These are phyloP conservation scores for Asobara japonica DNA, from an alignment of 1,140 invertebrate genomes.

Conservation along the genomic window DNA sequence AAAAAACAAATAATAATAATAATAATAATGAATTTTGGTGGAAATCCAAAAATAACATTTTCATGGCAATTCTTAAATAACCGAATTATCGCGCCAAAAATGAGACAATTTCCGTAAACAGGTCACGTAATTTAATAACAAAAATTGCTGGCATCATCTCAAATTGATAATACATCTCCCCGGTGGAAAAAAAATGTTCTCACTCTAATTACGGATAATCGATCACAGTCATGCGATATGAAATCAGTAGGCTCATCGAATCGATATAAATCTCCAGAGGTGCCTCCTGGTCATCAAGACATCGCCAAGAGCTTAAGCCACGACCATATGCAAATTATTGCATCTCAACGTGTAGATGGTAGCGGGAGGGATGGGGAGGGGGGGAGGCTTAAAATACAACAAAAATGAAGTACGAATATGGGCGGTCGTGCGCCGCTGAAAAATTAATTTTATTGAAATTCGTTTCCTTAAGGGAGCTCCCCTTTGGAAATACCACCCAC, in stretches of 20 bases:
- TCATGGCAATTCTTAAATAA: too few relatives aligned
- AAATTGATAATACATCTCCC: not conserved
- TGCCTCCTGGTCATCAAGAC: not conserved
- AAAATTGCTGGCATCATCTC: not conserved
- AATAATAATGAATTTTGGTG: not conserved
- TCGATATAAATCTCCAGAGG: not conserved
- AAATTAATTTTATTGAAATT: too few relatives aligned
- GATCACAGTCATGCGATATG: not conserved
- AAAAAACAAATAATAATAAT: too few relatives aligned
- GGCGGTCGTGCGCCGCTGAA: too few relatives aligned
- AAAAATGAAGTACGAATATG: not conserved
- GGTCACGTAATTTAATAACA: not conserved
- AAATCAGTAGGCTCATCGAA: not conserved
- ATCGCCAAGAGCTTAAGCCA: not conserved
- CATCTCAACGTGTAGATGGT: conserved; percentile 29
- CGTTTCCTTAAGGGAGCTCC: too few relatives aligned
- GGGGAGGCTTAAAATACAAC: conserved; percentile 14
- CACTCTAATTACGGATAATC: not conserved
- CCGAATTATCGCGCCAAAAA: too few relatives aligned
- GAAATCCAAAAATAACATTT: not conserved
- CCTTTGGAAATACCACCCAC: too few relatives aligned
- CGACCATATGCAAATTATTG: conserved; percentile 24
- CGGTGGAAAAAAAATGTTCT: not conserved
- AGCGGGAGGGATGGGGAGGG: conserved; percentile 16
- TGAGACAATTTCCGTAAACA: not conserved